These are phyloP conservation scores for Gadopsis marmoratus DNA, from an alignment of 2,797 vertebrate species.

Conservation along the genomic window DNA sequence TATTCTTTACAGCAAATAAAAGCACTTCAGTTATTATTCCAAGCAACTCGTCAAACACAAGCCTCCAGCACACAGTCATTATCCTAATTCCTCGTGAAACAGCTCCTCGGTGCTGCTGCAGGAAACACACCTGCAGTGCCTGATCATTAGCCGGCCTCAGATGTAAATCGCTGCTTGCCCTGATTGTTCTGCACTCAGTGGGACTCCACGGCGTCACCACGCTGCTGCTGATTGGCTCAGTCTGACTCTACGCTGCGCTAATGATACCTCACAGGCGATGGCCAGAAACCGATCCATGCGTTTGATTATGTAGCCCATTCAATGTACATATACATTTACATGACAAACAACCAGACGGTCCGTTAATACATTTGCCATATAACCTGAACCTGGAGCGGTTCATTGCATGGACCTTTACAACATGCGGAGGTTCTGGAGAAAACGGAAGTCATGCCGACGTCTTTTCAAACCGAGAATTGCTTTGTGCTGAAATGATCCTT, in stretches of 20 bases:
- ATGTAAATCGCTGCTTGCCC: neutral
- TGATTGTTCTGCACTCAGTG: constrained; percentile 5
- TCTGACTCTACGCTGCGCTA: neutral
- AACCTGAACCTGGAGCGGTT: too few relatives aligned
- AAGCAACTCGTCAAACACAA: too few relatives aligned
- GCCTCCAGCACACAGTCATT: neutral
- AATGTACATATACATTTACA: neutral
- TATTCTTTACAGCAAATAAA: neutral
- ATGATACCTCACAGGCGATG: neutral
- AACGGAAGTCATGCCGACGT: too few relatives aligned
- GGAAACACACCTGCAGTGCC: constrained; percentile 27
- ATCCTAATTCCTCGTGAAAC: neutral
- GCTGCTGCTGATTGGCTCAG: neutral
- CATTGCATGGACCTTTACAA: too few relatives aligned
- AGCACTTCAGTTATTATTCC: neutral
- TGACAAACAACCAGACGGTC: too few relatives aligned
- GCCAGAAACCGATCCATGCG: neutral
- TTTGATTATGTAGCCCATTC: neutral
- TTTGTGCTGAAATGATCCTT: too few relatives aligned
- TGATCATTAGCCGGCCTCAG: neutral
- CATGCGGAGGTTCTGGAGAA: too few relatives aligned
- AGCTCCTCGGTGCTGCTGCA: neutral
- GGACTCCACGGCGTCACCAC: neutral
- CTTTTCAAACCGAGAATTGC: too few relatives aligned
- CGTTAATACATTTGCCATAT: too few relatives aligned